Evolutionary conservation across 1,140 invertebrate genomes (phyloP).

Genomic region (Ctenoplectra terminalis): DNA sequence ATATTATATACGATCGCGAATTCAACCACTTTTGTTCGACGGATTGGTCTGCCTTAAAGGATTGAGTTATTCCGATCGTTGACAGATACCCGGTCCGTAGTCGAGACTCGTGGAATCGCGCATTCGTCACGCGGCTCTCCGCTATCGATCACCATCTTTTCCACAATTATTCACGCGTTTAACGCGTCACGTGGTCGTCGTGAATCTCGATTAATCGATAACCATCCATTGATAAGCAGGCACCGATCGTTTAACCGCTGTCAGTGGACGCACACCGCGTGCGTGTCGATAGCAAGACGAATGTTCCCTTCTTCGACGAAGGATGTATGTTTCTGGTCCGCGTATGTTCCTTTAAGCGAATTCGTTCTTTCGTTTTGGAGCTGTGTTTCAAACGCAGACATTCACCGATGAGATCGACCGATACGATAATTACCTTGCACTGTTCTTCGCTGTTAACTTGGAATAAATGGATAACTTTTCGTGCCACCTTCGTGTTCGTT

Average conservation of each 20-base stretch:
- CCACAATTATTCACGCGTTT: slow-evolving; percentile 35
- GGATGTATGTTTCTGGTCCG: too few species aligned
- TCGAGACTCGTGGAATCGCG: not conserved
- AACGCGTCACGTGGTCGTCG: not conserved
- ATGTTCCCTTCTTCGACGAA: not conserved
- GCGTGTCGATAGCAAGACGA: slow-evolving; percentile 10
- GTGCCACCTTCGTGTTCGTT: not conserved
- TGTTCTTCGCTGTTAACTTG: not conserved
- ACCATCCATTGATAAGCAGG: slow-evolving; percentile 7
- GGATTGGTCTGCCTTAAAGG: not conserved
- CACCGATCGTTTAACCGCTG: not conserved
- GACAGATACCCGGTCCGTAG: slow-evolving; percentile 4
- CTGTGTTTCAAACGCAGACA: not conserved
- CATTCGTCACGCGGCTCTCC: slow-evolving; percentile 29
- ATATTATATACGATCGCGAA: not conserved
- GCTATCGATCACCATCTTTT: slow-evolving; percentile 44
- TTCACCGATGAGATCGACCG: not conserved
- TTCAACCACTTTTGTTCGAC: too few species aligned
- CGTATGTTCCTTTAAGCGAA: not conserved
- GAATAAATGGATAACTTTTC: not conserved
- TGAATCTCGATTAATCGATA: slow-evolving; percentile 22
- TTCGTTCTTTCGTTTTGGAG: not conserved
- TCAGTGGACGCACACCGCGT: not conserved
- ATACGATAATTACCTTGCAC: not conserved
- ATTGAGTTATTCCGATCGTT: slow-evolving; percentile 21